A percentile compares a stretch with the other conserved stretches of the same genome.
These are phyloP conservation scores for Melanocharis versteri DNA, from an alignment of 2,113 vertebrate genomes.

Conservation along the genomic window DNA sequence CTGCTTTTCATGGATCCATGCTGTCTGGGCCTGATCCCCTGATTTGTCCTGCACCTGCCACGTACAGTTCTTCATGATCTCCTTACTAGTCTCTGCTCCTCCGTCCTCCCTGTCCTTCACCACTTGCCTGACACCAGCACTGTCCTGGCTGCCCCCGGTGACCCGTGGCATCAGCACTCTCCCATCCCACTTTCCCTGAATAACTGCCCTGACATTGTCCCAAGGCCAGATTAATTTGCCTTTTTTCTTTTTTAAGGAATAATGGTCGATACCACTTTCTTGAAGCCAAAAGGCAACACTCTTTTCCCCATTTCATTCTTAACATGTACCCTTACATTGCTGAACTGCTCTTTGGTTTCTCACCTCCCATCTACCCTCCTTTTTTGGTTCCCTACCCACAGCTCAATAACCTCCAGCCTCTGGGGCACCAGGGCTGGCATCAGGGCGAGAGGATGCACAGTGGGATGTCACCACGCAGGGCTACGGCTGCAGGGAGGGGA, in stretches of 20 bases:
- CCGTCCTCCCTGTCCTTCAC: neutral
- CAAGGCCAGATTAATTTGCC: neutral
- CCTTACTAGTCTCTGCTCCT: neutral
- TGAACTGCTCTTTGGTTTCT: neutral
- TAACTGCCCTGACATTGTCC: neutral
- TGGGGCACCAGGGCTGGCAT: rapidly evolving
- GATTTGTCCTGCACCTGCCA: neutral
- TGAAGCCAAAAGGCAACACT: neutral
- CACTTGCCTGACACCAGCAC: neutral
- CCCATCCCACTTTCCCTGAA: neutral
- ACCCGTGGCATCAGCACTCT: neutral
- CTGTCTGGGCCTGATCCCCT: neutral
- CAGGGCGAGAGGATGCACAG: rapidly evolving
- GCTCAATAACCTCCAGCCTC: neutral
- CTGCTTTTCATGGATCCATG: neutral
- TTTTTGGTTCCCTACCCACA: neutral
- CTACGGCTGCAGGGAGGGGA: neutral
- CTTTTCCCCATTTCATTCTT: neutral
- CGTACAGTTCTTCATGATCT: neutral
- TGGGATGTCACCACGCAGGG: rapidly evolving
- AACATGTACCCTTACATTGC: neutral
- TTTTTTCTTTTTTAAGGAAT: neutral
- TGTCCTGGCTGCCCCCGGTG: neutral
- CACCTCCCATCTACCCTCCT: neutral
- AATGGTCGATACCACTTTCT: neutral